These are phyloP conservation scores for Drosophila ficusphila DNA, from an alignment of 1,140 invertebrate species.

Conservation along the genomic window DNA sequence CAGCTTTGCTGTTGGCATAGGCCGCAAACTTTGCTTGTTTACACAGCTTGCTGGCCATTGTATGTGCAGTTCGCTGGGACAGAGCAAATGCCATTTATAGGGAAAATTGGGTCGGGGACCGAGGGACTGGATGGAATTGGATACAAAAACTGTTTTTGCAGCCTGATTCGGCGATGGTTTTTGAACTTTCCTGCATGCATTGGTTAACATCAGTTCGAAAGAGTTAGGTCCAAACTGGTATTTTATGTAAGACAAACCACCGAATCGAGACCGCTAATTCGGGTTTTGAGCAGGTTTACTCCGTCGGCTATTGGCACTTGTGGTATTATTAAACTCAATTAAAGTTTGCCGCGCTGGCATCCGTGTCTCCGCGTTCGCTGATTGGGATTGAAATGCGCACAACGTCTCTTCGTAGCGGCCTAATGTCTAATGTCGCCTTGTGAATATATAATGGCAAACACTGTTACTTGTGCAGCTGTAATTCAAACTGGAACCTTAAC, in stretches of 20 bases:
- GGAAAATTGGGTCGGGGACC: background rate
- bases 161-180: constrained; percentile 17
- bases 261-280: constrained; percentile 51
- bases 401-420: background rate
- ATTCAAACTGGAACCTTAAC: background rate
- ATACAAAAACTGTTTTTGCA: background rate
- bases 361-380: constrained; percentile 5
- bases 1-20: constrained; percentile 8
- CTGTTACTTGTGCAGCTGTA: background rate
- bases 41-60: constrained; percentile 26
- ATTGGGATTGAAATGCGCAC: constrained; percentile 32
- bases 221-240: constrained; percentile 52
- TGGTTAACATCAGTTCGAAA: constrained; percentile 21
- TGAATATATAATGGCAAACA: constrained; percentile 1
- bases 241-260: constrained; percentile 65
- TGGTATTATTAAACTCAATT: constrained; percentile 62
- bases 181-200: background rate
- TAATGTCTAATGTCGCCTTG: constrained; percentile 15
- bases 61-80: background rate
- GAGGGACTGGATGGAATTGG: constrained; percentile 10
- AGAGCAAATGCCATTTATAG: background rate
- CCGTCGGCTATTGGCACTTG: constrained; percentile 20
- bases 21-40: constrained; percentile 19
- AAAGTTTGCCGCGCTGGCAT: constrained; percentile 63
- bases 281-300: constrained; percentile 47